These are phyloP conservation scores for Felis chaus DNA, from an alignment of 2,113 vertebrate species.

Conservation along the genomic window DNA sequence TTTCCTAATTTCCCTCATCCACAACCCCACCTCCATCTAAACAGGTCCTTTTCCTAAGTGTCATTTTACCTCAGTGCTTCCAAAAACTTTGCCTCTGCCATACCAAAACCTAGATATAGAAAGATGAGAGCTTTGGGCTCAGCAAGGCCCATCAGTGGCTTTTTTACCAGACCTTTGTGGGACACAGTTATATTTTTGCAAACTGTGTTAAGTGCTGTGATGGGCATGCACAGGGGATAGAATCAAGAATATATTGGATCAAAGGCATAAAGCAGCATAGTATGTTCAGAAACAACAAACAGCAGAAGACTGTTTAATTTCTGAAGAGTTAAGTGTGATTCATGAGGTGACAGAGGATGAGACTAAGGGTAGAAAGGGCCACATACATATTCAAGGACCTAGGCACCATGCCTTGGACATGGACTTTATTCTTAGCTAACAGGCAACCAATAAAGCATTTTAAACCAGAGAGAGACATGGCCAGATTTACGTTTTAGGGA, in stretches of 20 bases:
- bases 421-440: background rate
- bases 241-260: background rate
- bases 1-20: background rate
- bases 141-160: background rate
- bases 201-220: background rate
- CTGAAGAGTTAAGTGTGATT: background rate
- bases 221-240: fast-evolving
- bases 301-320: background rate
- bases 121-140: background rate
- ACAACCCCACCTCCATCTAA: background rate
- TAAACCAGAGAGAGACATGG: background rate
- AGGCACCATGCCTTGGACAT: background rate
- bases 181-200: background rate
- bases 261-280: background rate
- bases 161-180: background rate
- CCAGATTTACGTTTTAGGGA: background rate
- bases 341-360: background rate
- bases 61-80: background rate
- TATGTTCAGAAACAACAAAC: background rate
- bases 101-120: background rate
- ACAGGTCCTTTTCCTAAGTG: background rate
- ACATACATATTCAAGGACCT: fast-evolving
- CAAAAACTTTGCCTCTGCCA: background rate
- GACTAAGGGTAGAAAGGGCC: background rate
- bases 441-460: background rate